Base-by-base conservation (phyloP, 2,888 invertebrate species). In the Spilarctia lutea region DNA sequence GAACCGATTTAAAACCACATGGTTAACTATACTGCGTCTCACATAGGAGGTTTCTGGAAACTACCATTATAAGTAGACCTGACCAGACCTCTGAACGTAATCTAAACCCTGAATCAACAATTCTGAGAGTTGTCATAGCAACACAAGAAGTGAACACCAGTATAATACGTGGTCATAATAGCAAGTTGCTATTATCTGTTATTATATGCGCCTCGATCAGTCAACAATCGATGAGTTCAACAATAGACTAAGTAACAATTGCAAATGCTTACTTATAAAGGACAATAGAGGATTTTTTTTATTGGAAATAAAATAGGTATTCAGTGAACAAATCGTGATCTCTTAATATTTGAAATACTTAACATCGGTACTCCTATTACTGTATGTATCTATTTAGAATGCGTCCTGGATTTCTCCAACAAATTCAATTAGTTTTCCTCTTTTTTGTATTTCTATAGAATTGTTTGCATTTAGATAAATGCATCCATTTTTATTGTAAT, bases 221-320 rank as follows among this genome's bases (percentile, higher is more conserved):
- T 68, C 74, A 75, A 45, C 42, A 73, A 72, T 73, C 73, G 71
- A 74, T 75, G 68, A 66, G 68, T 56, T 2, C 30, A 68, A 72
- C 73, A 78, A 73, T 75, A 30, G 71, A 35, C 42, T 35, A 52
- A 75, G 39, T 66, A 69, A 75, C 72, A 72, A 72, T 70, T 56
- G 67, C 16, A 48, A 45, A 48, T 69, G 52, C 71, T 30, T 70
- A 66, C 16, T 30, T 75, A 24, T 65, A 65, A 56, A 56, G 30
- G 75, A 82, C 83, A 83, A 82, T 81, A 71, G 76, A 45, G 13
- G 24, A 2, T 20, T 67, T 75, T 74, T 68, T 65, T 42, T 39
- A 24, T 18, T 39, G 56, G 27, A 66, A 79, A 75, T 65, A 73
- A 74, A 60, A 33, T 1, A 45, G 52, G 33, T 42, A 63, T 65